Base-by-base conservation (phyloP, 2,888 invertebrate genomes). In the Cosmopolites sordidus region DNA sequence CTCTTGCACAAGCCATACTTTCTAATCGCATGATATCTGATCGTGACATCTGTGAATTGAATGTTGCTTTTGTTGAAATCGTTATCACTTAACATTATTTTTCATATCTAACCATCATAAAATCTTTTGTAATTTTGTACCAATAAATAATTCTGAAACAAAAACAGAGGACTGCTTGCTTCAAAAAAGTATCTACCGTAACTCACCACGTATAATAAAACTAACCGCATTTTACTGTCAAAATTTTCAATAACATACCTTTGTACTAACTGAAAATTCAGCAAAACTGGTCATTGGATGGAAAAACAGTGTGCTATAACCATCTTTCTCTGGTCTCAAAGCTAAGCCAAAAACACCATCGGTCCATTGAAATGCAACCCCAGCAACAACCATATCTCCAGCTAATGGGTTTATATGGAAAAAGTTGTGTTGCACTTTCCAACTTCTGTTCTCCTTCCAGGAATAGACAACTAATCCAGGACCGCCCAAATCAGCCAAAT, bases 271-370 rank as follows among this genome's bases (percentile, higher is more conserved):
- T 0, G 84, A 72, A 67, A 87, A 91, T 66, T 90, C 89, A 67
- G 85, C 81, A 54, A 81, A 84, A 60, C 89, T 88, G 1, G 84
- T 82, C 70, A 90, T 78, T 0, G 90, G 86, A 66, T 90, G 90
- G 75, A 89, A 91, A 65, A 86, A 91, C 1, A 90, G 70, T 0
- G 84, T 86, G 52, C 87, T 83, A 68, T 74, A 85, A 22, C 86
- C 86, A 48, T 85, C 81, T 0, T 78, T 62, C 48, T 80, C 80
- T 0, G 83, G 79, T 0, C 85, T 82, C 9, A 90, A 66, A 0
- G 86, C 84, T 58, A 90, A 69, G 0, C 89, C 89, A 59, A 89
- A 89, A 1, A 91, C 70, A 0, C 86, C 89, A 66, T 90, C 89
- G 2, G 81, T 81, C 89, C 88, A 89, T 58, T 82, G 83, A 66